Conservation (phyloP, 2,797 vertebrate genomes). For the Sebastes diaconus region DNA sequence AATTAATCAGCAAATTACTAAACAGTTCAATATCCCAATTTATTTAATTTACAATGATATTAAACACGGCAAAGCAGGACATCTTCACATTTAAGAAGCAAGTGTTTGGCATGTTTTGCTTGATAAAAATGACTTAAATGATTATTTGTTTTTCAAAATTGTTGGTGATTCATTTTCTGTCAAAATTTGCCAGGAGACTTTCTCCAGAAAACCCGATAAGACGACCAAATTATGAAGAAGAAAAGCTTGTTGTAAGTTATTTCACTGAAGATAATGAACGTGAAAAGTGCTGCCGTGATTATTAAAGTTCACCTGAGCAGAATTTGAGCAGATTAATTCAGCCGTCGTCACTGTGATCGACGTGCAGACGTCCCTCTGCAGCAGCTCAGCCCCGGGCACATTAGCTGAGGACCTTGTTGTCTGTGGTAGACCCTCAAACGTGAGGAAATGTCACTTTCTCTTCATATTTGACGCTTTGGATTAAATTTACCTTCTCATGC, state of each 20-base stretch:
- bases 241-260: background rate
- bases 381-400: background rate
- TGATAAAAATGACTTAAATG: too few species aligned
- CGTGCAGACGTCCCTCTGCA: background rate
- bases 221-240: background rate
- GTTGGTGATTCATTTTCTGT: background rate
- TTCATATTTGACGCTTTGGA: conserved; percentile 11
- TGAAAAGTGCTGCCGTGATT: background rate
- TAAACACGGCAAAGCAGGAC: background rate
- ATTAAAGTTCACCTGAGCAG: background rate
- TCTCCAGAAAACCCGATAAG: background rate
- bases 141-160: background rate
- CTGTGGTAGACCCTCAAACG: conserved; percentile 7
- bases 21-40: background rate
- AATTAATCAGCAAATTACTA: background rate
- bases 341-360: background rate
- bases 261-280: background rate
- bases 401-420: background rate
- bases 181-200: background rate
- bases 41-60: background rate
- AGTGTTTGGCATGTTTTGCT: too few species aligned
- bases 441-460: conserved; percentile 10
- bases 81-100: too few species aligned
- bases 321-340: background rate
- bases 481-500: background rate